Conservation (phyloP, 2,797 vertebrate species). For the Esox masquinongy region DNA sequence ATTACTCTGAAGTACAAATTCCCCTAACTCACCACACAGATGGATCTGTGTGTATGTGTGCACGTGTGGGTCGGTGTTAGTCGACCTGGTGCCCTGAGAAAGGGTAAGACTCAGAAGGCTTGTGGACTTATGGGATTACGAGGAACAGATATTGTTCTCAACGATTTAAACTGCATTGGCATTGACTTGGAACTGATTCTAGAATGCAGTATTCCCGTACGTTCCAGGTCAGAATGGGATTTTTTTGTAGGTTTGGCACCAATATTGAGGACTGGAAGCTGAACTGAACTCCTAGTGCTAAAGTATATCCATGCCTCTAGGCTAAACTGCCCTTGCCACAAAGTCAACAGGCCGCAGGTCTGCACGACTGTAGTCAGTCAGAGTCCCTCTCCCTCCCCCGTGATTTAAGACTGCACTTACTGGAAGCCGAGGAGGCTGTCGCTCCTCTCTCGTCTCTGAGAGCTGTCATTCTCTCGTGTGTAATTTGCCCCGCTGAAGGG, state of each 20-base stretch:
- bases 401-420: slow-evolving; percentile 79
- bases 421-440: slow-evolving; percentile 62
- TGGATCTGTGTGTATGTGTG: slow-evolving; percentile 44
- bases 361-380: slow-evolving; percentile 53
- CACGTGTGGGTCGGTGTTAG: slow-evolving; percentile 13
- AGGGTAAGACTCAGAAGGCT: slow-evolving; percentile 27
- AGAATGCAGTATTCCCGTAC: not conserved
- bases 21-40: slow-evolving; percentile 58
- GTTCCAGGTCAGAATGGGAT: not conserved
- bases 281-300: slow-evolving; percentile 23
- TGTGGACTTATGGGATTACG: slow-evolving; percentile 12
- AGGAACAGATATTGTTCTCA: slow-evolving; percentile 13
- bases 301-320: slow-evolving; percentile 63
- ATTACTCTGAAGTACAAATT: slow-evolving; percentile 50
- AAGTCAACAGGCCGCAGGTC: slow-evolving; percentile 78
- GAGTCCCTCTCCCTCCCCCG: slow-evolving; percentile 59
- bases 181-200: slow-evolving; percentile 36
- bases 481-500: slow-evolving; percentile 68
- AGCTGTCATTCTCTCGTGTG: slow-evolving; percentile 77
- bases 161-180: slow-evolving; percentile 29
- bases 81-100: slow-evolving; percentile 13
- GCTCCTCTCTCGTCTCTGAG: slow-evolving; percentile 72
- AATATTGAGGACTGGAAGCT: not conserved
- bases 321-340: slow-evolving; percentile 71
- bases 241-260: not conserved